phyloP scores from a whole-genome alignment of 2,888 invertebrate species.

The Chrysolina haemoptera region DNA sequence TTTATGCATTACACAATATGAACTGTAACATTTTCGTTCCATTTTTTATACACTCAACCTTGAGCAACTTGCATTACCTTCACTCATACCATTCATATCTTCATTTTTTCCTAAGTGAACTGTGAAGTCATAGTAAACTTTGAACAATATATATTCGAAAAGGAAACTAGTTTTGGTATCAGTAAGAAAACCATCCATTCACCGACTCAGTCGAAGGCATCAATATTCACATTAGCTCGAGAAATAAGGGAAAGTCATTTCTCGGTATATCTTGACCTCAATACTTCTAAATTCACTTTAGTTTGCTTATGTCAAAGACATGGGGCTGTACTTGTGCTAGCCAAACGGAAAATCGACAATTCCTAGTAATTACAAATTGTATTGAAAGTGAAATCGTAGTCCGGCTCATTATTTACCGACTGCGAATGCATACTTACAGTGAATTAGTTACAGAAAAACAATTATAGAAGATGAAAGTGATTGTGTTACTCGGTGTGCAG shows the following conservation, averaged over 20 bases:
- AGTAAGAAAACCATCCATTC: conserved; percentile 10
- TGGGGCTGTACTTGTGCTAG: conserved; percentile 18
- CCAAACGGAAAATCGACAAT: conserved; percentile 34
- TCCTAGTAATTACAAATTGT: conserved; percentile 25
- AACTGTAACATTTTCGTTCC: neutral
- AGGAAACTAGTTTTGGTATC: conserved; percentile 44
- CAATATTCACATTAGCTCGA: conserved; percentile 41
- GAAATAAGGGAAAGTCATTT: conserved; percentile 51
- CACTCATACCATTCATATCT: conserved; percentile 14
- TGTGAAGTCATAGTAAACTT: conserved; percentile 22
- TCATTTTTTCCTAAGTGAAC: conserved; percentile 7
- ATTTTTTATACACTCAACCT: conserved; percentile 2
- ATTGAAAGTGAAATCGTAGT: conserved; percentile 42
- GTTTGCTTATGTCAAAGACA: conserved; percentile 39
- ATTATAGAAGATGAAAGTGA: conserved; percentile 48
- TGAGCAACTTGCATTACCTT: conserved; percentile 1
- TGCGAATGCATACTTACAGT: conserved; percentile 8
- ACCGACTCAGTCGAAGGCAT: conserved; percentile 23
- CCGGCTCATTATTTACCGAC: neutral
- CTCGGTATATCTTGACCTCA: conserved; percentile 47
- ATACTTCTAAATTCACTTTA: conserved; percentile 41
- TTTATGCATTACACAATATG: neutral
- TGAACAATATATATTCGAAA: conserved; percentile 29
- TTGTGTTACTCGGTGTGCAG: conserved; percentile 42
- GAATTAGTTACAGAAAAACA: conserved; percentile 25